A percentile compares a stretch with the other conserved stretches of the same genome.
These are phyloP conservation scores for Syngnathus floridae DNA, from an alignment of 2,113 vertebrate genomes.

Conservation along the genomic window DNA sequence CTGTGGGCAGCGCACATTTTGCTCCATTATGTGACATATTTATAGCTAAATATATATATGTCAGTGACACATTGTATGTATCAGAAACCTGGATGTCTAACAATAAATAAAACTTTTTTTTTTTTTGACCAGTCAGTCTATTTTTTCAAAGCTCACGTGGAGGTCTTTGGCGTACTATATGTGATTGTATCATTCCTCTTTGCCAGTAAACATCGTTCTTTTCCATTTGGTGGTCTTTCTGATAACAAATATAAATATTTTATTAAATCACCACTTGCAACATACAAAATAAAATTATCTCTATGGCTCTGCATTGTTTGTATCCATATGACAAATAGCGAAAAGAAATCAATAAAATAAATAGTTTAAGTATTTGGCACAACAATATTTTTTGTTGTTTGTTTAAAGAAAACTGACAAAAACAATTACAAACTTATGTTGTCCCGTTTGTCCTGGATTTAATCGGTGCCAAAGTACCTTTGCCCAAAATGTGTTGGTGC, in stretches of 20 bases:
- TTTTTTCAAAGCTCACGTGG: slow-evolving; percentile 15
- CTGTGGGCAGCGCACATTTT: slow-evolving; percentile 47
- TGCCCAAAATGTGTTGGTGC: slow-evolving; percentile 96
- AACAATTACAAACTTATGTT: slow-evolving; percentile 26
- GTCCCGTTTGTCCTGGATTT: slow-evolving; percentile 49
- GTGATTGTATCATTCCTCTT: slow-evolving; percentile 29
- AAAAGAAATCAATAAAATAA: slow-evolving; percentile 27
- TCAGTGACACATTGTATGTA: slow-evolving; percentile 20
- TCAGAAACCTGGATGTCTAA: slow-evolving; percentile 33
- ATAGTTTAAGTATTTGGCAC: slow-evolving; percentile 47
- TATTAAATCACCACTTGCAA: slow-evolving; percentile 48
- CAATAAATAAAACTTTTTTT: slow-evolving; percentile 2
- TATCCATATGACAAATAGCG: slow-evolving; percentile 24
- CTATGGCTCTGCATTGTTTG: slow-evolving; percentile 14
- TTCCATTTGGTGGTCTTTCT: slow-evolving; percentile 35
- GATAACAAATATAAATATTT: slow-evolving; percentile 62
- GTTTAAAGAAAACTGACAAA: slow-evolving; percentile 32
- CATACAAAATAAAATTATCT: slow-evolving; percentile 60
- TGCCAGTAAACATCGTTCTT: slow-evolving; percentile 18
- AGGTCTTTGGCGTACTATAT: slow-evolving; percentile 26
- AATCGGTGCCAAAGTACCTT: slow-evolving; percentile 96
- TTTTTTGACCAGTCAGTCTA: neutral
- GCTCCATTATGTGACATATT: slow-evolving; percentile 26
- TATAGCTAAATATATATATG: neutral
- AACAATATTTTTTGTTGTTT: slow-evolving; percentile 14